phyloP scores from a whole-genome alignment of 1,140 invertebrate species.

The Drosophila ercepeae region DNA sequence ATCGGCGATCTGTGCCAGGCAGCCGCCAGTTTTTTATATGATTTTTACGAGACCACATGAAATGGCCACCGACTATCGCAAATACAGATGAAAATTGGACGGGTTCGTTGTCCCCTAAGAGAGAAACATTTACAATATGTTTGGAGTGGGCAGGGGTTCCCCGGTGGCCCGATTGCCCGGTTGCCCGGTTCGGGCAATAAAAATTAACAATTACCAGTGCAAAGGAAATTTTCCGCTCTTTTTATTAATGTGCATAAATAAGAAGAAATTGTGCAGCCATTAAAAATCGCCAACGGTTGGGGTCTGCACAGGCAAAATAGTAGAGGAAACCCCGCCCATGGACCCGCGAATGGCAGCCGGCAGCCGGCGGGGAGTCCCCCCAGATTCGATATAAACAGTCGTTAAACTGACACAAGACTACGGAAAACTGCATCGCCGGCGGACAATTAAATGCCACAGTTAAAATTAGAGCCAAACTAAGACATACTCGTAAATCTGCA shows the following conservation, averaged over 20 bases:
- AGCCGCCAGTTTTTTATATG: constrained; percentile 14
- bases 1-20: constrained; percentile 20
- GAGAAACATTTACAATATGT: constrained; percentile 5
- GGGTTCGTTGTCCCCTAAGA: constrained; percentile 47
- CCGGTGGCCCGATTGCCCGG: too few relatives aligned
- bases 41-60: constrained; percentile 18
- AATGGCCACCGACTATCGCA: constrained; percentile 47
- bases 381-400: constrained; percentile 45
- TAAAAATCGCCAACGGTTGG: constrained; percentile 2
- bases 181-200: constrained; percentile 47
- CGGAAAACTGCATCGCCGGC: constrained; percentile 17
- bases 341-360: not conserved
- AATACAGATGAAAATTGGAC: constrained; percentile 39
- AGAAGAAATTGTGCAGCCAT: constrained; percentile 38
- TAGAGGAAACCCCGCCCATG: constrained; percentile 20
- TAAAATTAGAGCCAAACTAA: constrained; percentile 13
- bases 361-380: constrained; percentile 1
- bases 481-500: constrained; percentile 10
- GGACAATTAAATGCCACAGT: constrained; percentile 3
- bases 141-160: not conserved
- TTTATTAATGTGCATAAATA: constrained; percentile 65
- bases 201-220: constrained; percentile 61
- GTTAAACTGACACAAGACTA: constrained; percentile 18
- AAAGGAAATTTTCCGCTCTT: constrained; percentile 27
- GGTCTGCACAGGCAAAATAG: constrained; percentile 33